These are phyloP conservation scores for Fukomys damarensis DNA, from an alignment of 2,113 vertebrate genomes.

Conservation along the genomic window DNA sequence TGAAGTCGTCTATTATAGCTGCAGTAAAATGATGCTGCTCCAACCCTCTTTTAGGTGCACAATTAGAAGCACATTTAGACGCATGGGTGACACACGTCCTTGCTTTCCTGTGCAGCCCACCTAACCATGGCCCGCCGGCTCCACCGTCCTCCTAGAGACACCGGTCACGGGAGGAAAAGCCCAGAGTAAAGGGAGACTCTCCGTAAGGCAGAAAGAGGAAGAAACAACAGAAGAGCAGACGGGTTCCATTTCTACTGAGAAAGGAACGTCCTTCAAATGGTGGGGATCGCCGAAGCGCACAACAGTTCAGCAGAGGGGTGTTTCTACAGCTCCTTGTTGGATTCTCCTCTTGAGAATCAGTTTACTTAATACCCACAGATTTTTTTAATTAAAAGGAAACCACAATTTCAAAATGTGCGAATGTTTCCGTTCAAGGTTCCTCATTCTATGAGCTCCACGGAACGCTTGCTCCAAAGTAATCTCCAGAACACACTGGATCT, in stretches of 20 bases:
- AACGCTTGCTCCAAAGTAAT: conserved; percentile 16
- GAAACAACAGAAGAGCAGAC: conserved; percentile 43
- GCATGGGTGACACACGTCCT: neutral
- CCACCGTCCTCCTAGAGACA: conserved; percentile 10
- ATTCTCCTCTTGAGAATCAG: conserved; percentile 29
- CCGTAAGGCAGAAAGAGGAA: conserved; percentile 69
- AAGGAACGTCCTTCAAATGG: neutral
- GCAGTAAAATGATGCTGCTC: neutral
- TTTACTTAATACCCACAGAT: conserved; percentile 11
- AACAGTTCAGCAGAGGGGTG: neutral
- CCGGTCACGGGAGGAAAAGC: conserved; percentile 50
- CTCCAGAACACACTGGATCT: conserved; percentile 36
- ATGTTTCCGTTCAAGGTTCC: conserved; percentile 62
- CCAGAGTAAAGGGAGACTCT: neutral
- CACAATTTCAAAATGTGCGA: conserved; percentile 44
- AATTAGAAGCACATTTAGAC: neutral
- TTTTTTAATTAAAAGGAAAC: conserved; percentile 57
- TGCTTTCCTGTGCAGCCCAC: neutral
- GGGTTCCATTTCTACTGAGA: neutral
- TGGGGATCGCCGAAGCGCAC: neutral
- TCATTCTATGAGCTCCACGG: conserved; percentile 35
- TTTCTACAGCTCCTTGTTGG: conserved; percentile 18
- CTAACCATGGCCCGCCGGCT: neutral
- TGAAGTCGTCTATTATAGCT: neutral
- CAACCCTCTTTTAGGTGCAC: neutral